Conservation (phyloP, 2,113 vertebrate genomes). For the Pao palembangensis region DNA sequence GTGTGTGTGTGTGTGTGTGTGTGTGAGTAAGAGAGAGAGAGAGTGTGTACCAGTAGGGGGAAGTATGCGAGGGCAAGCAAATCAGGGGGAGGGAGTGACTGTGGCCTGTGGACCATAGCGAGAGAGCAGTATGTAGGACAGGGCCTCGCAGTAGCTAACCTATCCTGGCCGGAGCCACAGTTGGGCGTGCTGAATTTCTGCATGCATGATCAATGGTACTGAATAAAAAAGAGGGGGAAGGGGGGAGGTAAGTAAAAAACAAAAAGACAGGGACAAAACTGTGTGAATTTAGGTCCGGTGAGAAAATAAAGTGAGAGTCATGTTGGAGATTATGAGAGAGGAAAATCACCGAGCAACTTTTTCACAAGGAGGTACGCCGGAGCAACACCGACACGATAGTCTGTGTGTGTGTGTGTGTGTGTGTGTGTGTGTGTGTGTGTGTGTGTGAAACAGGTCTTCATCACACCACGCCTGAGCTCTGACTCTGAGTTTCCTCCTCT, state of each 20-base stretch:
- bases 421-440: conserved; percentile 3
- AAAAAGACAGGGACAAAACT: conserved; percentile 36
- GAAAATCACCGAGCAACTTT: conserved; percentile 1
- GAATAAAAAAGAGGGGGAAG: conserved; percentile 64
- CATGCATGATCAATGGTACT: conserved; percentile 80
- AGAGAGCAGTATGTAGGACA: conserved; percentile 78
- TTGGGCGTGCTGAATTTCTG: conserved; percentile 77
- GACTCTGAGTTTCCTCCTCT: conserved; percentile 20
- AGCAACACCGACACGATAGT: not conserved
- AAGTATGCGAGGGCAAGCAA: conserved; percentile 35
- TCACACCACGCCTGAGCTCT: conserved; percentile 10
- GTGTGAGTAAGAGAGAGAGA: conserved; percentile 5
- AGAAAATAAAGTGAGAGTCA: not conserved
- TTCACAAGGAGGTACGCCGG: no score
- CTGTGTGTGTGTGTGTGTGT: not conserved
- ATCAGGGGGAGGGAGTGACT: conserved; percentile 61
- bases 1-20: conserved; percentile 11
- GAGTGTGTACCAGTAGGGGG: conserved; percentile 7
- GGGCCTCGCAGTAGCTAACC: conserved; percentile 62
- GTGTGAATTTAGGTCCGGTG: not conserved
- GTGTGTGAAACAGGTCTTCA: conserved; percentile 22
- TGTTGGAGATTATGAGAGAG: not conserved
- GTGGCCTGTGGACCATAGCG: conserved; percentile 61
- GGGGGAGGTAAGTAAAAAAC: conserved; percentile 40
- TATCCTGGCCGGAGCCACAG: conserved; percentile 65